These are phyloP conservation scores for Probosciger aterrimus DNA, from an alignment of 2,113 vertebrate species.

Conservation along the genomic window DNA sequence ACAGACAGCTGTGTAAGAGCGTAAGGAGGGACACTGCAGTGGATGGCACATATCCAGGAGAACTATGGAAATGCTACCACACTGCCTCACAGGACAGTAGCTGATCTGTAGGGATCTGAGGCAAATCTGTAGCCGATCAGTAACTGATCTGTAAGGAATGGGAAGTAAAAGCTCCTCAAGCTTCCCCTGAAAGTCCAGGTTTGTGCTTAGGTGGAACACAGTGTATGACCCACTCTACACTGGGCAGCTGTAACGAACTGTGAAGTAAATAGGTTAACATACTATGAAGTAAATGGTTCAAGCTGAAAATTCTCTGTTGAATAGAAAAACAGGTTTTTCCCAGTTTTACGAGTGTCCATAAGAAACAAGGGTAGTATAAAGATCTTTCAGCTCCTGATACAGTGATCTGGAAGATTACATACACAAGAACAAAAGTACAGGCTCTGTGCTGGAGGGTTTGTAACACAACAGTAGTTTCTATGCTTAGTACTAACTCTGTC, in stretches of 20 bases:
- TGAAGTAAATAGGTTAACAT: not conserved
- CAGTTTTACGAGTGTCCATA: not conserved
- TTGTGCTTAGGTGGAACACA: not conserved
- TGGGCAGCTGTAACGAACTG: not conserved
- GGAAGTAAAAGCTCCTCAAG: not conserved
- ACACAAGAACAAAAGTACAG: not conserved
- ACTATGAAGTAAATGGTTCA: not conserved
- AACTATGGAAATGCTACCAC: not conserved
- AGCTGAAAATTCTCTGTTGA: not conserved
- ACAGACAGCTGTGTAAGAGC: not conserved
- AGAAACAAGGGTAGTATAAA: not conserved
- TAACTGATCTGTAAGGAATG: not conserved
- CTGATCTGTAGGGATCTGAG: not conserved
- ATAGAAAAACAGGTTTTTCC: not conserved
- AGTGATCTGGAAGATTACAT: not conserved
- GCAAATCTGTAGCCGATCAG: not conserved
- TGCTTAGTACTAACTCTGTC: not conserved
- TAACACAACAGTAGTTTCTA: not conserved
- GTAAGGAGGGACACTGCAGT: rapidly evolving
- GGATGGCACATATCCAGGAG: not conserved
- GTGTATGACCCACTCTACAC: rapidly evolving
- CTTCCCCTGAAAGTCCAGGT: not conserved
- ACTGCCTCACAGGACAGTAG: not conserved
- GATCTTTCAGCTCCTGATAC: not conserved
- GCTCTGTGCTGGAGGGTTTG: not conserved